phyloP scores from a whole-genome alignment of 1,140 invertebrate species.

The Drosophila neocordata region DNA sequence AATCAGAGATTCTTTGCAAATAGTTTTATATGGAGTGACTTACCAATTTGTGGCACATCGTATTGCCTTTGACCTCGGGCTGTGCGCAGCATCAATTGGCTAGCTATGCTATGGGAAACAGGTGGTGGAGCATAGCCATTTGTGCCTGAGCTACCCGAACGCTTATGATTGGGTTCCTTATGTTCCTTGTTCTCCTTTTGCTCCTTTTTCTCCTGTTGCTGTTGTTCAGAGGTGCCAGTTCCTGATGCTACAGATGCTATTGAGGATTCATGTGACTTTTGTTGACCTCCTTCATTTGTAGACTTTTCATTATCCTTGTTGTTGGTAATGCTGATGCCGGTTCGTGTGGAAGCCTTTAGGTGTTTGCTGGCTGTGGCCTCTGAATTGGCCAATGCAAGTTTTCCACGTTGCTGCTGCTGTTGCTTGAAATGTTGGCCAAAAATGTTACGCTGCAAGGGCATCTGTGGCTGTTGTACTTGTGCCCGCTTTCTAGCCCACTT shows the following conservation, averaged over 20 bases:
- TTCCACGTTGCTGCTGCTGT: slow-evolving; percentile 70
- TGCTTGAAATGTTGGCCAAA: slow-evolving; percentile 74
- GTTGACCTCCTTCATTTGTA: slow-evolving; percentile 1
- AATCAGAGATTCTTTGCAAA: no score
- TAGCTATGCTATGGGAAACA: slow-evolving; percentile 83
- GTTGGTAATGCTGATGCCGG: slow-evolving; percentile 51
- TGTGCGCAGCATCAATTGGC: slow-evolving; percentile 86
- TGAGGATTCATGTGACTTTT: slow-evolving; percentile 23
- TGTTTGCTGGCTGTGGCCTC: slow-evolving; percentile 70
- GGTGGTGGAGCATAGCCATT: slow-evolving; percentile 53
- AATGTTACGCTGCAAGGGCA: slow-evolving; percentile 63
- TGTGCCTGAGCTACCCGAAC: slow-evolving; percentile 55
- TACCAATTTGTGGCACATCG: slow-evolving; percentile 88
- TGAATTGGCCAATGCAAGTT: slow-evolving; percentile 61
- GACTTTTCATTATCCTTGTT: slow-evolving; percentile 48
- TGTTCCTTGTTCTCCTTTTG: slow-evolving; percentile 37
- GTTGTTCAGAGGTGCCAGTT: slow-evolving; percentile 20
- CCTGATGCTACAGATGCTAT: slow-evolving; percentile 5
- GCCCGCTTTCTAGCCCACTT: slow-evolving; percentile 72
- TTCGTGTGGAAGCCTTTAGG: slow-evolving; percentile 48
- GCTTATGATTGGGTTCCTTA: slow-evolving; percentile 71
- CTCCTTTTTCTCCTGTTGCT: slow-evolving; percentile 22
- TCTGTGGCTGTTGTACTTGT: slow-evolving; percentile 38
- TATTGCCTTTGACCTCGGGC: slow-evolving; percentile 86
- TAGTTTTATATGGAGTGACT: slow-evolving; percentile 82